Base-by-base conservation (phyloP, 2,888 invertebrate species). In the Lordiphosa fenestrarum region DNA sequence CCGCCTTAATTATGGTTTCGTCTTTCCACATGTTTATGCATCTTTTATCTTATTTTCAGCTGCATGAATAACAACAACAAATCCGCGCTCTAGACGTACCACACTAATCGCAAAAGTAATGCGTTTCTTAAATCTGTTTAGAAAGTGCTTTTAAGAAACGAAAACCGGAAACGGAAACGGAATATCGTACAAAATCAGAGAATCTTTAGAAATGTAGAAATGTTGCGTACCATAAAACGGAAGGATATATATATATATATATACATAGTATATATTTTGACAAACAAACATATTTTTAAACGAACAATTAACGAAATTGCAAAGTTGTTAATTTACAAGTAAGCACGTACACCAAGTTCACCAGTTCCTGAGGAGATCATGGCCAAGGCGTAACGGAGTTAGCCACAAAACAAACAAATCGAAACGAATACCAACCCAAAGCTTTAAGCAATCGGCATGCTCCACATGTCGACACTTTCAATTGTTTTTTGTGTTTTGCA, bases 61-160 rank as follows among this genome's bases (percentile, higher is more conserved):
- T 86, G 88, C 88, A 88, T 88, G 89, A 88, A 88, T 88, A 88
- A 86, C 87, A 86, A 75, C 86, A 73, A 84, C 85, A 83, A 84
- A 78, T 66, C 86, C 86, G 81, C 87, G 87, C 86, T 85, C 85
- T 86, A 84, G 87, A 87, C 85, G 87, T 82, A 85, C 86, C 70
- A 84, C 77, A 73, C 69, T 89, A 68, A 85, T 87, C 75, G 83
- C 83, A 65, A 86, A 85, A 81, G 78, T 87, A 74, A 81, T 88
- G 69, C 81, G 84, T 74, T 86, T 88, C 80, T 76, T 88, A 60
- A 87, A 84, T 75, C 72, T 88, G 52, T 87, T 88, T 66, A 87
- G 87, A 73, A 87, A 88, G 68, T 88, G 88, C 84, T 88, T 89
- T 78, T 88, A 74, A 66, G 30, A 25, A 33, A 47, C 48, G 30